Base-by-base conservation (phyloP, 2,888 invertebrate genomes). In the Orthosia gracilis region DNA sequence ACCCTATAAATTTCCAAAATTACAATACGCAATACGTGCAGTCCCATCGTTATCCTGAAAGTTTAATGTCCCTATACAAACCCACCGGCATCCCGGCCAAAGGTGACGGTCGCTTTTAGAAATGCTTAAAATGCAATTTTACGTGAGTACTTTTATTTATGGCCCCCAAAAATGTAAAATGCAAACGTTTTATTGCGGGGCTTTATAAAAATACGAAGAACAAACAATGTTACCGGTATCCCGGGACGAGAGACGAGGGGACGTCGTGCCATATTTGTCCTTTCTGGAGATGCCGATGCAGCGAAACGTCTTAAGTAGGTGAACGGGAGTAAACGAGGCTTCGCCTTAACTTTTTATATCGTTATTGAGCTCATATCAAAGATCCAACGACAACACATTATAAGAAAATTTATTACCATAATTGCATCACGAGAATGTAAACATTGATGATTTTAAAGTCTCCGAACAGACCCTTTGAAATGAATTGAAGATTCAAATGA, bases 111-210 rank as follows among this genome's bases (percentile, higher is more conserved):
- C 91, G 91, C 93, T 91, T 94, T 94, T 90, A 93, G 92, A 95
- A 94, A 95, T 94, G 95, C 95, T 96, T 96, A 95, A 95, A 96
- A 95, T 96, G 96, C 95, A 96, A 96, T 96, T 96, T 96, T 94
- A 94, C 93, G 91, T 91, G 92, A 92, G 92, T 87, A 92, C 91
- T 93, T 93, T 94, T 95, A 96, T 96, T 96, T 95, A 95, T 95
- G 94, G 91, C 91, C 94, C 93, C 93, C 88, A 94, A 94, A 95
- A 95, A 96, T 96, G 94, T 95, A 94, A 96, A 96, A 95, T 95
- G 94, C 94, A 94, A 95, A 95, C 94, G 93, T 96, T 96, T 96
- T 96, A 96, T 95, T 96, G 95, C 94, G 88, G 88, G 92, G 94
- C 94, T 94, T 93, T 95, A 92, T 93, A 94, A 94, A 94, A 96